Percentiles rank a stretch among this genome's conserved stretches.
phyloP scores from a whole-genome alignment of 2,797 vertebrate species.

The Echiichthys vipera region DNA sequence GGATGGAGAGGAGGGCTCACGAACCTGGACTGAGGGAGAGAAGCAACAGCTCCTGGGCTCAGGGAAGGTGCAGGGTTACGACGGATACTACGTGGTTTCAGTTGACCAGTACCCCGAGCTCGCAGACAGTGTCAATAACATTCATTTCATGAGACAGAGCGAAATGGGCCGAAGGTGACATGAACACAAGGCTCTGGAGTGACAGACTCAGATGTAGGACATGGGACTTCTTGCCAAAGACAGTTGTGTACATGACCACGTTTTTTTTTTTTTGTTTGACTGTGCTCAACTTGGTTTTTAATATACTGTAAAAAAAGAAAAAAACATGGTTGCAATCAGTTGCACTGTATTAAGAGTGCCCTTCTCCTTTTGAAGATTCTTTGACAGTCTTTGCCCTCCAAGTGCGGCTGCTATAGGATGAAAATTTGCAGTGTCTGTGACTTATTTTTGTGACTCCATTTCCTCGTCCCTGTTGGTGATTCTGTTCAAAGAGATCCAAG shows the following conservation, averaged over 20 bases:
- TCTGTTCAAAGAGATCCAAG: slow-evolving; percentile 82
- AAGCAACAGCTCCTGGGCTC: slow-evolving; percentile 94
- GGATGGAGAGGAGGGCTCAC: slow-evolving; percentile 95
- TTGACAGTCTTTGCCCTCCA: slow-evolving; percentile 88
- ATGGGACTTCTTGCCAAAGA: slow-evolving; percentile 99
- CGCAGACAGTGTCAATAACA: slow-evolving; percentile 96
- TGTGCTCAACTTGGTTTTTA: slow-evolving; percentile 86
- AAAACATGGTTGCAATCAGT: slow-evolving; percentile 83
- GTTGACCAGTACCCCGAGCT: slow-evolving; percentile 98
- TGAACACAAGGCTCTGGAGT: slow-evolving; percentile 73
- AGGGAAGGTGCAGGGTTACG: slow-evolving; percentile 95
- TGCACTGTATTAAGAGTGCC: slow-evolving; percentile 91
- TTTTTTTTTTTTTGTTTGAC: slow-evolving; percentile 72
- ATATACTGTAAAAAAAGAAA: slow-evolving; percentile 73
- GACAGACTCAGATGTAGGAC: slow-evolving; percentile 71
- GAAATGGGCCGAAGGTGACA: slow-evolving; percentile 99
- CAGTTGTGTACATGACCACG: slow-evolving; percentile 95
- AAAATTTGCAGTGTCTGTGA: slow-evolving; percentile 86
- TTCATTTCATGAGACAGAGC: slow-evolving; percentile 99
- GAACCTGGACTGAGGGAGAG: slow-evolving; percentile 96
- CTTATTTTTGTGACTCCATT: slow-evolving; percentile 85
- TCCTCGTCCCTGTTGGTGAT: slow-evolving; percentile 77
- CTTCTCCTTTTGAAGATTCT: slow-evolving; percentile 80
- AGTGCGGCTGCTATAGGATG: slow-evolving; percentile 82
- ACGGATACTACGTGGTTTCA: slow-evolving; percentile 95